Base-by-base conservation (phyloP, 2,888 invertebrate genomes). In the Callosobruchus maculatus region DNA sequence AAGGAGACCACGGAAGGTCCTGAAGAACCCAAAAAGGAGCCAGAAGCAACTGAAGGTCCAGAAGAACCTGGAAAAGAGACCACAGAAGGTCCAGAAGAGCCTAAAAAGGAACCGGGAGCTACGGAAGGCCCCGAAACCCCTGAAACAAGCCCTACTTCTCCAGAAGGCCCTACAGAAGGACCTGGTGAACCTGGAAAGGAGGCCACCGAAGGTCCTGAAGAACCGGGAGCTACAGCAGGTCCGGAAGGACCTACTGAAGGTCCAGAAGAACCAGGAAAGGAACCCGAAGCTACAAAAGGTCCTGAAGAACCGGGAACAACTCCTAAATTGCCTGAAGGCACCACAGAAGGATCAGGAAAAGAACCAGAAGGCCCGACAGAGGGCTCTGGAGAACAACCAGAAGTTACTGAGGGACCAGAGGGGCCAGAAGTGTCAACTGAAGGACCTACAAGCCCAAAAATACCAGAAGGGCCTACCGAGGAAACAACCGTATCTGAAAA, bases 291-390 rank as follows among this genome's bases (percentile, higher is more conserved):
- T 73, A 22, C 71, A 20, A 70, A 73, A 26, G 71, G 26, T 49
- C 71, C 72, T 72, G 68, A 68, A 72, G 76, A 70, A 21, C 71
- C 76, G 69, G 75, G 75, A 70, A 73, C 70, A 21, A 72, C 76
- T 68, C 79, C 81, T 21, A 80, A 82, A 73, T 21, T 22, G 2
- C 20, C 68, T 5, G 68, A 68, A 68, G 21, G 5, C 21, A 68
- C 72, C 18, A 73, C 77, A n/a, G 73, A 70, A 67, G 7, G 2
- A 26, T 18, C 49, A 49, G 49, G 49, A 49, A 49, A 13, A 49
- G 49, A 7, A 49, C 49, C 49, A 49, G 49, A 49, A 18, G 49
- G 49, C 13, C 7, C 49, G 5, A 49, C 13, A 13, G 49, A 49
- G 13, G 49, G 49, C 49, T 18, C 49, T 49, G 49, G 13, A 49